phyloP scores from a whole-genome alignment of 2,888 invertebrate species.

The Alentia gelatinosa region DNA sequence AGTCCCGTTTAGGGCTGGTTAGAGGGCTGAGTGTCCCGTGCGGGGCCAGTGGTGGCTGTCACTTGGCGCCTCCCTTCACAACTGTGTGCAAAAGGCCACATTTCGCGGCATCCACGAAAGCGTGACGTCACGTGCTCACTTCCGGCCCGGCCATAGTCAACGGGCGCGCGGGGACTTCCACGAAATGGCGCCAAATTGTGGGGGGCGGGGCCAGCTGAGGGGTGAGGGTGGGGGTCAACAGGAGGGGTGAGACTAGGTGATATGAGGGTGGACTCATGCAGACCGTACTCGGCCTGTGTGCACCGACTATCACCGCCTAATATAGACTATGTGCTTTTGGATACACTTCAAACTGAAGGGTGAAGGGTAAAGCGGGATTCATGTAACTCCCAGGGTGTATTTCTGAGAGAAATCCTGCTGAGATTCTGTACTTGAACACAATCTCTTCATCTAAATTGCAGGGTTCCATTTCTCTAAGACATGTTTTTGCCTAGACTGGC shows the following conservation, averaged over 20 bases:
- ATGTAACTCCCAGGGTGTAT: too few relatives aligned
- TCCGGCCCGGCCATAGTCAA: constrained; percentile 21
- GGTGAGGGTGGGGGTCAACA: not conserved
- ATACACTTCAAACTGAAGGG: too few relatives aligned
- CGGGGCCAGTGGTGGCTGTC: not conserved
- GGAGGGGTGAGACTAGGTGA: not conserved
- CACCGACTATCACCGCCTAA: too few relatives aligned
- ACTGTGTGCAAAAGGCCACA: constrained; percentile 44
- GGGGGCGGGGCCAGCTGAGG: not conserved
- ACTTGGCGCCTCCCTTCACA: constrained; percentile 2
- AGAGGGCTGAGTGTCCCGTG: not conserved
- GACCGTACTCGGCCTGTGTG: too few relatives aligned
- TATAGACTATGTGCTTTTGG: too few relatives aligned
- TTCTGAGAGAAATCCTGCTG: too few relatives aligned
- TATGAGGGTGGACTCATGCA: not conserved
- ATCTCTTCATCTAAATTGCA: too few relatives aligned
- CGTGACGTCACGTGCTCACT: constrained; percentile 55
- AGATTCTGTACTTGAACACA: too few relatives aligned
- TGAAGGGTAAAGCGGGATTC: too few relatives aligned
- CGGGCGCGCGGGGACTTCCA: not conserved
- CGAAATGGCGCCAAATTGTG: constrained; percentile 10
- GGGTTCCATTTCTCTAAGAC: too few relatives aligned
- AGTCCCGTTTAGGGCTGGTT: not conserved
- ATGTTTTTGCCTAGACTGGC: too few relatives aligned
- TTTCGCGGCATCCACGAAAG: constrained; percentile 61